Evolutionary conservation across 2,797 vertebrate genomes (phyloP), one percentile per base, ranked within the genome.

Genomic region (Sebastes trivittatus): DNA sequence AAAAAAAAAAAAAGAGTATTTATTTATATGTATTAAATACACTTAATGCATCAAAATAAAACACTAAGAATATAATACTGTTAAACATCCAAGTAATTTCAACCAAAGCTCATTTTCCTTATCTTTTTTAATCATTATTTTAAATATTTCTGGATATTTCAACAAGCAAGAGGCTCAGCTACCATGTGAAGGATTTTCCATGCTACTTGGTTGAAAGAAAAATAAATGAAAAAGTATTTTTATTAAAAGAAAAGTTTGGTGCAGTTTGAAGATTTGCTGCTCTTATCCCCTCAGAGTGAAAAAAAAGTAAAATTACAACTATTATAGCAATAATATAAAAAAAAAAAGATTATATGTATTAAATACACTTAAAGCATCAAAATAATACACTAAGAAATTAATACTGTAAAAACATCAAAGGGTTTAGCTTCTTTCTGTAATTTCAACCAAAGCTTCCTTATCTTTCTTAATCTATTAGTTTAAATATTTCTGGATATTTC

Each of bases 401-500:
- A 55, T 20, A 20, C 9, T 23, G 46, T 6, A 6, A 25, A 22
- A 14, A 2, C 34, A 14, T n/a, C 18, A 9, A 54, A 30, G 2
- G 8, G 29, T 11, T 49, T 8, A 75, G 6, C 62, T 23, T 27
- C 10, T 56, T 23, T 65, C 16, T 25, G 7, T 29, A 3, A 38
- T 46, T 52, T 60, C 38, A 42, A 42, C 38, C 38, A 42, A 42
- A 16, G 6, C 38, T 3, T 16, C 0, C 38, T 16, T 42, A 7
- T 42, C 6, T 42, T 42, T 42, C 38, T 42, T 16, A 42, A 42
- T 42, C 5, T 0, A 42, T 16, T 42, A 42, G 38, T 42, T 42
- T 42, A 16, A 42, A 0, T 42, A 16, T 42, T 0, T 16, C 38
- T 42, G 0, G 38, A 42, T 42, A 14, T 42, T 42, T 42, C 38